phyloP scores from a whole-genome alignment of 1,140 invertebrate genomes.

The Sipha flava region DNA sequence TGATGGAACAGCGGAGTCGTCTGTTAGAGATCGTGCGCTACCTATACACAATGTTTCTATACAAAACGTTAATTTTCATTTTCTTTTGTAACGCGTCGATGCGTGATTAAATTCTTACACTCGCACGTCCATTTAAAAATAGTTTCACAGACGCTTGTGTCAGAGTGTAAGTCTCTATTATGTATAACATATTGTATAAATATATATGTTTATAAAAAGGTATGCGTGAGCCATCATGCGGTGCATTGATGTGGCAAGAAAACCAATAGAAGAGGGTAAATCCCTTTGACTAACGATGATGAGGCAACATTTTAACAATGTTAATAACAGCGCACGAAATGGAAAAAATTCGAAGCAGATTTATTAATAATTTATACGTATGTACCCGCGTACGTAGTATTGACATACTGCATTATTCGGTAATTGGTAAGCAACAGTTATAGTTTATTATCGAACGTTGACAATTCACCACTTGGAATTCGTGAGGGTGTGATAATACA shows the following conservation, averaged over 20 bases:
- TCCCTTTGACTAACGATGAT: slow-evolving; percentile 16
- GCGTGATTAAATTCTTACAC: background rate
- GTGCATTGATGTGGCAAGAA: background rate
- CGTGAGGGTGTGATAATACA: too few relatives aligned
- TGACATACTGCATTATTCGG: too few relatives aligned
- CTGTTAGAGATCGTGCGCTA: background rate
- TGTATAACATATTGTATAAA: too few relatives aligned
- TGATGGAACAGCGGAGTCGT: background rate
- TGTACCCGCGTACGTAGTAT: background rate
- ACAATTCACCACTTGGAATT: too few relatives aligned
- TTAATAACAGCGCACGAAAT: background rate
- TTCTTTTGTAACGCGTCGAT: background rate
- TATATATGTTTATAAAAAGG: too few relatives aligned
- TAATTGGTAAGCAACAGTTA: too few relatives aligned
- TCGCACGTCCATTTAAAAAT: background rate
- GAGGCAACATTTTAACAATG: background rate
- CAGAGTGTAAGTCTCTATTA: slow-evolving; percentile 7
- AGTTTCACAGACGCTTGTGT: background rate
- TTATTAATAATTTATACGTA: background rate
- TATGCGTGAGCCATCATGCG: too few relatives aligned
- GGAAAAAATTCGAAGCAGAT: background rate
- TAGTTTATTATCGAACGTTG: too few relatives aligned
- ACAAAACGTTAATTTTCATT: slow-evolving; percentile 10
- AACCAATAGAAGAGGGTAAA: background rate
- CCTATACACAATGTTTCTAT: background rate